Percentiles rank a stretch among this genome's conserved stretches.
Conservation (phyloP, 2,888 invertebrate species). For the Heteromyza rotundicornis region DNA sequence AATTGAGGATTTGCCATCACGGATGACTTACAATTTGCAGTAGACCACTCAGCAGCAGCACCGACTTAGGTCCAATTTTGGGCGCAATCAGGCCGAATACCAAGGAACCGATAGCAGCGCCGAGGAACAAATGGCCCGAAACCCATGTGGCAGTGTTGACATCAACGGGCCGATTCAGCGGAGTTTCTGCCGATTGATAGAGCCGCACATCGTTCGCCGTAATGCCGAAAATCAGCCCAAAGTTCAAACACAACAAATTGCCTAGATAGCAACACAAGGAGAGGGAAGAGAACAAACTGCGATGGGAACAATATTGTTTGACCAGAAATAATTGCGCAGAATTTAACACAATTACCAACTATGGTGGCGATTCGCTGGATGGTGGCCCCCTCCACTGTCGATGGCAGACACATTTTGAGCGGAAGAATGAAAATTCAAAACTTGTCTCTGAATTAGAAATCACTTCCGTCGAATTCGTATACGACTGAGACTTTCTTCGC, state of each 20-base stretch:
- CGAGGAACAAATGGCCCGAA: constrained; percentile 47
- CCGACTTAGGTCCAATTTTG: constrained; percentile 49
- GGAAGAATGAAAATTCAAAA: too few relatives aligned
- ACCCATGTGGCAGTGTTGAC: constrained; percentile 45
- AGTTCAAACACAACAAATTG: constrained; percentile 53
- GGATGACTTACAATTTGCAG: constrained; percentile 56
- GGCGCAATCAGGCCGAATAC: constrained; percentile 46
- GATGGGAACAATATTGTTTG: constrained; percentile 1
- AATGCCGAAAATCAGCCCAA: constrained; percentile 55
- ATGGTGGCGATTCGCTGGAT: constrained; percentile 44
- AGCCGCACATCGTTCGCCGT: constrained; percentile 49
- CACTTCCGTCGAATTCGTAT: too few relatives aligned
- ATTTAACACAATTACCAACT: constrained; percentile 42
- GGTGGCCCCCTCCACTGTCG: constrained; percentile 38
- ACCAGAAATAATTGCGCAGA: too few relatives aligned
- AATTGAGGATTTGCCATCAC: background rate
- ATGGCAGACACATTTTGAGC: constrained; percentile 50
- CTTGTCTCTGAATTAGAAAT: too few relatives aligned
- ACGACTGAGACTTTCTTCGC: constrained; percentile 22
- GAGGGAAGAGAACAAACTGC: constrained; percentile 10
- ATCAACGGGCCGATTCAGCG: constrained; percentile 43
- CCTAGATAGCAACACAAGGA: constrained; percentile 37
- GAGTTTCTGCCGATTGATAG: constrained; percentile 47
- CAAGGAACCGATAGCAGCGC: constrained; percentile 48
- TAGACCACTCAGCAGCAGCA: constrained; percentile 48